Evolutionary conservation across 1,140 invertebrate genomes (phyloP).

Genomic region (Aricia agestis): DNA sequence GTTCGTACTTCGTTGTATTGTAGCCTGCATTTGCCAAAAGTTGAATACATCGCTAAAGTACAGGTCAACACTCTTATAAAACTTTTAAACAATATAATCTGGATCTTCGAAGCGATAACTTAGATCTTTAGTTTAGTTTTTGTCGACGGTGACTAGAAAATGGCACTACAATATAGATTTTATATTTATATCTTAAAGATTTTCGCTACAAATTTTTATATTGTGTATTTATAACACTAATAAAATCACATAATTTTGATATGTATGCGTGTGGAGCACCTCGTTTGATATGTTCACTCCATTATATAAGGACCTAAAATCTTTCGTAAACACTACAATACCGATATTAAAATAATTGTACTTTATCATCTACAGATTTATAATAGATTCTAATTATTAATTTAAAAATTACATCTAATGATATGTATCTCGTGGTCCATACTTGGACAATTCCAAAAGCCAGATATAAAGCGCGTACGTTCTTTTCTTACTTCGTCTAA

Average conservation of each 20-base stretch:
- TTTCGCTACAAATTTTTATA: slow-evolving; percentile 10
- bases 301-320: slow-evolving; percentile 59
- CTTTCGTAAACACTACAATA: slow-evolving; percentile 67
- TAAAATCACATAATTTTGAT: slow-evolving; percentile 64
- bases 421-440: slow-evolving; percentile 72
- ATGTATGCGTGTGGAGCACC: slow-evolving; percentile 45
- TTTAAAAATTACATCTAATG: slow-evolving; percentile 49
- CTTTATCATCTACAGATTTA: slow-evolving; percentile 57
- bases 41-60: slow-evolving; percentile 31
- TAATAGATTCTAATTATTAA: slow-evolving; percentile 49
- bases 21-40: slow-evolving; percentile 71
- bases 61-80: not conserved
- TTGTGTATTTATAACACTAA: slow-evolving; percentile 5
- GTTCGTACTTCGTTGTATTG: slow-evolving; percentile 18
- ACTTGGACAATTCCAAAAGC: slow-evolving; percentile 68
- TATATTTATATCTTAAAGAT: slow-evolving; percentile 28
- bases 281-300: slow-evolving; percentile 56
- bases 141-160: not conserved
- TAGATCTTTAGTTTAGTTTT: not conserved
- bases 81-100: not conserved
- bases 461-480: slow-evolving; percentile 74
- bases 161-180: slow-evolving; percentile 20
- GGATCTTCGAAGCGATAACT: not conserved
- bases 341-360: slow-evolving; percentile 70
- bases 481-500: slow-evolving; percentile 58